Evolutionary conservation across 2,888 invertebrate species (phyloP), one percentile per base, ranked within the genome.

Genomic region (Nymphalis c-album): DNA sequence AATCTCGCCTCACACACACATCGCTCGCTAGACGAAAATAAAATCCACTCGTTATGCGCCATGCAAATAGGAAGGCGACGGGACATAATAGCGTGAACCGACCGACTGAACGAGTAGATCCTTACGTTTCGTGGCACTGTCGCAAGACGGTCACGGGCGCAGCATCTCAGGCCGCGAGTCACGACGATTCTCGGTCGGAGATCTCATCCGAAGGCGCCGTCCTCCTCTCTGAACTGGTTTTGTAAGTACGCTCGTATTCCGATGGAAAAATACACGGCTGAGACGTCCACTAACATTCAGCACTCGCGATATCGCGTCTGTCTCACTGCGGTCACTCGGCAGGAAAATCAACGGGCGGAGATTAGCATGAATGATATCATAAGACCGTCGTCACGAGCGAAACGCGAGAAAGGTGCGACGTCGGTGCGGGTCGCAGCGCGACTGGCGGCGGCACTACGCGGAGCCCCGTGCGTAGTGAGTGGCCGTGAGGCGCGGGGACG

Each of bases 401-500:
- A 73, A 77, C 80, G 73, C 79, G 75, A 71, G 75, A 73, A 64
- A 71, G 74, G 79, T 90, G 85, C 88, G 85, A 85, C 85, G 85
- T 83, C 83, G 85, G 85, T 87, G 88, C 90, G 83, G 90, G 91
- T 90, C 91, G 91, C 90, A 83, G 86, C 85, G 90, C 91, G 91
- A 91, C 91, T 90, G 89, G 73, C 86, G 85, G 85, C 72, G 87
- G 87, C 87, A 88, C 89, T 90, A 89, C 89, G 88, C 86, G 86
- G 85, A 84, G 89, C 86, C 75, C 86, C 90, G 90, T 91, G 91
- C 90, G 91, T 91, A 91, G 78, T 90, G 90, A 91, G 90, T 91
- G 90, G 91, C 90, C 91, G 87, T 90, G 92, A 91, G 92, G 91
- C 88, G 91, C 91, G 91, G 91, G 91, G 92, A 91, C 90, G 91